Evolutionary conservation across 2,797 vertebrate species (phyloP), one percentile per base, ranked within the genome.

Genomic region (Peromyscus melanophrys): DNA sequence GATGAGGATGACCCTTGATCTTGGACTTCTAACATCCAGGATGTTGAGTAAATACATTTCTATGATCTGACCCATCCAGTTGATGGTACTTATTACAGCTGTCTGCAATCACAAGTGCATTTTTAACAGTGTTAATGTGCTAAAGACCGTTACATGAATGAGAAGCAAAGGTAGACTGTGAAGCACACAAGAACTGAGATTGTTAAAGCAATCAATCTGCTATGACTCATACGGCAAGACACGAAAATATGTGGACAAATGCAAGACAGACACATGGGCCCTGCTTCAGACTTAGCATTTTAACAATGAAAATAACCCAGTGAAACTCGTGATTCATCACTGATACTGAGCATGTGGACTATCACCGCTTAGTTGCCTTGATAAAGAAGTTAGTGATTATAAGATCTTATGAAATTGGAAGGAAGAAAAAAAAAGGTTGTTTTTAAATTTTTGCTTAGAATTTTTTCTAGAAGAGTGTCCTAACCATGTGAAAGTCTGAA

Each of bases 361-460:
- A 52, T 73, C n/a, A 87, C 55, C 25, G 31, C 8, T 88, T 43
- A 59, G 25, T 10, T 78, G 95, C 17, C 23, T 73, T 31, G 49
- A 90, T 59, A 80, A 94, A 76, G 40, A 67, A 71, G 13, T 63
- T 59, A 73, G 61, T 73, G 25, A 25, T 61, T 78, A 37, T 73
- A 27, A 61, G 75, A 43, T 29, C 52, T 94, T 49, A 57, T 59
- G n/a, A 63, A 80, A 92, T 5, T 25, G 40, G 34, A 37, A 63
- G n/a, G 2, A 59, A 29, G 67, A 57, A 34, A 16, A 43, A 13
- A 1, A 21, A 21, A 1, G 55, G 6, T n/a, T 57, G 12, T 37
- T 80, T 77, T 87, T 23, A 10, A 89, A 46, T 59, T 29, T 49
- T 46, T 67, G 94, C 82, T 95, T 86, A 81, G 25, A 89, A 95